Conservation (phyloP, 2,113 vertebrate genomes). For the Falco punctatus region DNA sequence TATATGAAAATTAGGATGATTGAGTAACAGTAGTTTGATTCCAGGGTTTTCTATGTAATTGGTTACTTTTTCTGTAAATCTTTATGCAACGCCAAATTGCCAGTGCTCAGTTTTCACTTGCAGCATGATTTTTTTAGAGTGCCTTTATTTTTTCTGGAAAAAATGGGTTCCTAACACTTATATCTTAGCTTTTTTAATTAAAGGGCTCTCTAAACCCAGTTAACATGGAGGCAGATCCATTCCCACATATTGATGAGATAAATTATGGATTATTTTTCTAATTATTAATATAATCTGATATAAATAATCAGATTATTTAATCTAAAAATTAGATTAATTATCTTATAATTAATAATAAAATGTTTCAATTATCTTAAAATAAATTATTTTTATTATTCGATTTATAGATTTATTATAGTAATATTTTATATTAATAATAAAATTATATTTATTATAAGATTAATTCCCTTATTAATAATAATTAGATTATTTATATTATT, state of each 20-base stretch:
- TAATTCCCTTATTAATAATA: too few relatives aligned
- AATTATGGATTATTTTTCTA: neutral
- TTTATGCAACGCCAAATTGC: neutral
- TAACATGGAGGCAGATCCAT: neutral
- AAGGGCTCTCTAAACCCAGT: neutral
- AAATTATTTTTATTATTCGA: too few relatives aligned
- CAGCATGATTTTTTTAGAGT: neutral
- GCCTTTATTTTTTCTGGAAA: neutral
- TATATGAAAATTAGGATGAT: conserved; percentile 35
- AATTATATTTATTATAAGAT: too few relatives aligned
- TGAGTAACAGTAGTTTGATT: conserved; percentile 39
- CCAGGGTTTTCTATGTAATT: neutral
- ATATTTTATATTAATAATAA: too few relatives aligned
- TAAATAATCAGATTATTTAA: too few relatives aligned
- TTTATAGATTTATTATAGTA: too few relatives aligned
- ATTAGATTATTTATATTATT: too few relatives aligned
- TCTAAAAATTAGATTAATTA: too few relatives aligned
- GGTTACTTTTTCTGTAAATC: neutral
- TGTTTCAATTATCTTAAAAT: too few relatives aligned
- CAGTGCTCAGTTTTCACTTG: conserved; percentile 16
- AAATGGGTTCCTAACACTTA: neutral
- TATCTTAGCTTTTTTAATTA: neutral
- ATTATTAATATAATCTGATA: too few relatives aligned
- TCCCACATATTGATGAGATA: neutral
- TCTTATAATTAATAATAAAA: too few relatives aligned